These are phyloP conservation scores for Aphidius colemani DNA, from an alignment of 2,888 invertebrate genomes.

Conservation along the genomic window DNA sequence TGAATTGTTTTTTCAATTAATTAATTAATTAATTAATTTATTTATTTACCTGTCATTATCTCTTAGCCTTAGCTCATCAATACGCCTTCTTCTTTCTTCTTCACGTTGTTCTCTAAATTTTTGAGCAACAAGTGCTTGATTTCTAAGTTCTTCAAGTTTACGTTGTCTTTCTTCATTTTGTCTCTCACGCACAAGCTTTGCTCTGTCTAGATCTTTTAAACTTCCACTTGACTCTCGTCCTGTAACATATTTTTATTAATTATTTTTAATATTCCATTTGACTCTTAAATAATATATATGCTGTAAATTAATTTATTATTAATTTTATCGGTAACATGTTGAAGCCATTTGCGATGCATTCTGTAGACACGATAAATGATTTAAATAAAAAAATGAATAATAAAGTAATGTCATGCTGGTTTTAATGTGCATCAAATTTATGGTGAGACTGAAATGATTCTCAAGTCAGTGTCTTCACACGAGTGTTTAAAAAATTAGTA, in stretches of 20 bases:
- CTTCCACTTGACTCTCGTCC: conserved; percentile 55
- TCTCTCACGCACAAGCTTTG: conserved; percentile 74
- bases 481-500: not conserved
- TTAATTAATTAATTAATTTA: conserved; percentile 1
- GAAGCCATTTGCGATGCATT: too few relatives aligned
- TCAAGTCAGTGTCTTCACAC: not conserved
- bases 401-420: not conserved
- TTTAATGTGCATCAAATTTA: too few relatives aligned
- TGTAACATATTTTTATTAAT: conserved; percentile 37
- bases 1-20: not conserved
- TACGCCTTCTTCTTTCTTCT: conserved; percentile 78
- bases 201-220: conserved; percentile 56
- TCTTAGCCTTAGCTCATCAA: conserved; percentile 79
- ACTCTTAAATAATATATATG: not conserved
- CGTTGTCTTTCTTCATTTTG: conserved; percentile 89
- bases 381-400: not conserved
- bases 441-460: too few relatives aligned
- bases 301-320: not conserved
- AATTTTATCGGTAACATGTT: too few relatives aligned
- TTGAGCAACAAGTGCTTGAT: conserved; percentile 87
- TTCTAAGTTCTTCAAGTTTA: conserved; percentile 86
- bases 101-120: conserved; percentile 88
- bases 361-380: not conserved
- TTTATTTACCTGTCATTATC: conserved; percentile 70
- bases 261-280: not conserved